These are phyloP conservation scores for Thysanoteuthis rhombus DNA, from an alignment of 2,888 invertebrate species.

Conservation along the genomic window DNA sequence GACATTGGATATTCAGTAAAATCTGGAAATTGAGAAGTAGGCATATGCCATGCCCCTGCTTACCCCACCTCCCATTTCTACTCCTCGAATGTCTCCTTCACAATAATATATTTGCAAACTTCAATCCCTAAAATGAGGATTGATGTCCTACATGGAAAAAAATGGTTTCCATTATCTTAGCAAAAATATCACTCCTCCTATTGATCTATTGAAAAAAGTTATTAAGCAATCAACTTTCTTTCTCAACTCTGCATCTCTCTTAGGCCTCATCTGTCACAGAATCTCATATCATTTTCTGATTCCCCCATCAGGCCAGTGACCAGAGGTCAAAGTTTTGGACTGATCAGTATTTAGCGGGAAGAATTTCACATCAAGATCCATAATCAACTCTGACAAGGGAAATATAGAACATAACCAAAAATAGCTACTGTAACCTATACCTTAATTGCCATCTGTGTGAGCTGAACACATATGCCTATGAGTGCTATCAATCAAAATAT, in stretches of 20 bases:
- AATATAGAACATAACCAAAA: background rate
- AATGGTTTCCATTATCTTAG: background rate
- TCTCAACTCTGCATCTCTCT: background rate
- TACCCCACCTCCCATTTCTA: no score
- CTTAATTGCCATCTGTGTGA: background rate
- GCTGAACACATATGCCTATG: background rate
- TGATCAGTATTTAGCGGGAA: background rate
- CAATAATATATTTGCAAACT: no score
- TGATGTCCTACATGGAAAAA: background rate
- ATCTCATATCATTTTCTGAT: background rate
- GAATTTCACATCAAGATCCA: background rate
- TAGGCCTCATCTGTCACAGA: background rate
- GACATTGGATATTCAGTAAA: no score
- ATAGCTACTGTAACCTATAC: background rate
- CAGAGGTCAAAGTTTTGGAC: background rate
- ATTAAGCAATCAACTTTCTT: background rate
- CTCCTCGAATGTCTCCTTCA: no score
- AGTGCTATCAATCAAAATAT: no score
- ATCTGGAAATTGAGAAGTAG: no score
- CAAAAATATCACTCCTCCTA: background rate
- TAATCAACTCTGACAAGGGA: background rate
- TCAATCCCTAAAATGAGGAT: no score
- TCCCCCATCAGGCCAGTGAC: background rate
- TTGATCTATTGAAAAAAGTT: background rate
- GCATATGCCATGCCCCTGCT: no score